A percentile compares a stretch with the other conserved stretches of the same genome.
These are phyloP conservation scores for Diabrotica balteata DNA, from an alignment of 2,888 invertebrate genomes.

Conservation along the genomic window DNA sequence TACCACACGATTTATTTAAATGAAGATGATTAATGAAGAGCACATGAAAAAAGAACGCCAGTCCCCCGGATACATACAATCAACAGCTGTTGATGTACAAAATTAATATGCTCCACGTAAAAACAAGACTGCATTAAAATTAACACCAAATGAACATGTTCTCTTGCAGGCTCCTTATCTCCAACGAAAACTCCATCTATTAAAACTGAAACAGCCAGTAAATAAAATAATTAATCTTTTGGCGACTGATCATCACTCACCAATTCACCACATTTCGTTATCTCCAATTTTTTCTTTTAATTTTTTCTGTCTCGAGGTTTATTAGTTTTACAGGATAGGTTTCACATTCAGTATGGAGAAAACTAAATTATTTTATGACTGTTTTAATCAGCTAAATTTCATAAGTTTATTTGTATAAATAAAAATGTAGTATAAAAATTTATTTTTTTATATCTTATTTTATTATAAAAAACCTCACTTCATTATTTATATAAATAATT, in stretches of 20 bases:
- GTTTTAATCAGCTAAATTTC: no score
- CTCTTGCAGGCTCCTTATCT: constrained; percentile 41
- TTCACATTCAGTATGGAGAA: background rate
- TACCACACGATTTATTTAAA: constrained; percentile 10
- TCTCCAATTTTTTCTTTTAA: constrained; percentile 36
- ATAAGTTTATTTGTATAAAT: no score
- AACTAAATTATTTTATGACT: no score
- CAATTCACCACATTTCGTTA: constrained; percentile 46
- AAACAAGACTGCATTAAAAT: constrained; percentile 47
- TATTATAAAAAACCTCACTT: no score
- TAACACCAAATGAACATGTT: constrained; percentile 51
- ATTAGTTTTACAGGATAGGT: constrained; percentile 4
- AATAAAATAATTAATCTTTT: constrained; percentile 49
- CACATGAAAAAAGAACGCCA: background rate
- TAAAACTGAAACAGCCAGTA: constrained; percentile 37
- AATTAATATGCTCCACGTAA: constrained; percentile 41
- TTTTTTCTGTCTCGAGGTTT: constrained; percentile 8
- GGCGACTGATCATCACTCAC: constrained; percentile 48
- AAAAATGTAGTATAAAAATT: no score
- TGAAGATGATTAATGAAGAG: constrained; percentile 15
- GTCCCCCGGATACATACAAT: background rate
- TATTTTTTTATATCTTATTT: no score
- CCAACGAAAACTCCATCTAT: constrained; percentile 39
- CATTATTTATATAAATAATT: no score
- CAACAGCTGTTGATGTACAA: constrained; percentile 30